Percentiles rank a stretch among this genome's conserved stretches.
Evolutionary conservation across 2,113 vertebrate genomes (phyloP).

Genomic region (Gopherus evgoodei): DNA sequence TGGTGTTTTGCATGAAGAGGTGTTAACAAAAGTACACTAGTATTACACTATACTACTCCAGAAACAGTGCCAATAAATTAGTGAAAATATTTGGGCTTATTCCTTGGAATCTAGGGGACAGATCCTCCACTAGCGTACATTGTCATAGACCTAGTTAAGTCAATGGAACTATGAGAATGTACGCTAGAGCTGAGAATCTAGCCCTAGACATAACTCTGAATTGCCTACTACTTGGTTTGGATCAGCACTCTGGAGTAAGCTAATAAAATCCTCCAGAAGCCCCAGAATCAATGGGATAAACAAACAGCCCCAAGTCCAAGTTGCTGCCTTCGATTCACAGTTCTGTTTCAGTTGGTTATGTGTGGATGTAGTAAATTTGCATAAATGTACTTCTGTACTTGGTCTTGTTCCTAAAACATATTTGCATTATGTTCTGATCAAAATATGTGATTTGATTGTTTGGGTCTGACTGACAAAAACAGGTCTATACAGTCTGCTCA

Average conservation of each 20-base stretch:
- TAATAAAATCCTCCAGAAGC: background rate
- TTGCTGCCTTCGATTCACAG: background rate
- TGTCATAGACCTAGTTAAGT: background rate
- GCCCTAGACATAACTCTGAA: background rate
- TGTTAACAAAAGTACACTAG: background rate
- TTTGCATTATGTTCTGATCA: background rate
- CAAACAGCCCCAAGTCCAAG: background rate
- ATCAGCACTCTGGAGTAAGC: background rate
- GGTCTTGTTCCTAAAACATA: conserved; percentile 31
- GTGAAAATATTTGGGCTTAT: background rate
- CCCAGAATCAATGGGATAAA: background rate
- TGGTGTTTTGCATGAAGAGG: background rate
- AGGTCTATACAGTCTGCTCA: background rate
- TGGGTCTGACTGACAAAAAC: background rate
- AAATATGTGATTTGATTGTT: conserved; percentile 3
- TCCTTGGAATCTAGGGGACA: background rate
- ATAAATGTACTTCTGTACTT: conserved; percentile 24
- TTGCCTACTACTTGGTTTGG: background rate
- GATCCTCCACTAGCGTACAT: background rate
- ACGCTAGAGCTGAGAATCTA: background rate
- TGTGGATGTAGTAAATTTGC: background rate
- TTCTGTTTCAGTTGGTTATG: conserved; percentile 15
- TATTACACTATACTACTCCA: background rate
- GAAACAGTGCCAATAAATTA: background rate
- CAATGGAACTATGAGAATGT: background rate